These are phyloP conservation scores for Ectropis grisescens DNA, from an alignment of 1,140 invertebrate genomes.

Conservation along the genomic window DNA sequence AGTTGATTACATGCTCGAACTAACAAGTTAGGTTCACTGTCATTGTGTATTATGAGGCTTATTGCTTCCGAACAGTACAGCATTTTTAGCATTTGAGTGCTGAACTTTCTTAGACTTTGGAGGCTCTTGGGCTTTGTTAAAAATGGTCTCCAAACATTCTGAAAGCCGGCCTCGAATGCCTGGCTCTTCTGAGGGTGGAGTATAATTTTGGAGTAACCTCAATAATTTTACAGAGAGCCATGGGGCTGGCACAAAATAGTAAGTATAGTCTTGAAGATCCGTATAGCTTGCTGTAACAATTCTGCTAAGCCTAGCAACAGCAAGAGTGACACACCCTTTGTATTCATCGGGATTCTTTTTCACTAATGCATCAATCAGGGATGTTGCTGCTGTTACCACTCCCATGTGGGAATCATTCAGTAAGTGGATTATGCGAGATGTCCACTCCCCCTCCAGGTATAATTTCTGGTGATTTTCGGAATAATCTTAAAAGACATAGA, in stretches of 20 bases:
- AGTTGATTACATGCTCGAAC: constrained; percentile 99
- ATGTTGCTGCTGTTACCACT: constrained; percentile 98
- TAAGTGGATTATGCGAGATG: constrained; percentile 97
- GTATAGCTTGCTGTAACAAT: constrained; percentile 99
- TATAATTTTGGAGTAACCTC: constrained; percentile 97
- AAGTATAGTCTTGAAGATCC: constrained; percentile 99
- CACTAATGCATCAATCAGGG: constrained; percentile 97
- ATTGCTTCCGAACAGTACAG: constrained; percentile 99
- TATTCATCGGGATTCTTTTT: constrained; percentile 99
- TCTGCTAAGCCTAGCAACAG: constrained; percentile 96
- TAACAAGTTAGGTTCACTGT: constrained; percentile 96
- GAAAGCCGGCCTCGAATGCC: constrained; percentile 94
- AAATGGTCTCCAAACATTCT: constrained; percentile 99
- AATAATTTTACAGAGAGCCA: constrained; percentile 99
- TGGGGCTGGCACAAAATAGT: constrained; percentile 99
- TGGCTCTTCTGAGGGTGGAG: constrained; percentile 95
- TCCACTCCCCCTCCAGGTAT: constrained; percentile 99
- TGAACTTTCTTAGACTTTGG: constrained; percentile 99
- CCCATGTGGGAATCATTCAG: constrained; percentile 99
- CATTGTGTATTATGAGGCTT: constrained; percentile 99
- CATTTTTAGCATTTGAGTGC: constrained; percentile 99
- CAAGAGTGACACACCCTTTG: constrained; percentile 97
- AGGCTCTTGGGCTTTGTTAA: constrained; percentile 99
- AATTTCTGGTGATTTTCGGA: constrained; percentile 94
- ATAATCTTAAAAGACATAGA: constrained; percentile 92